Percentiles rank a stretch among this genome's conserved stretches.
Conservation (phyloP, 1,140 invertebrate species). For the Papilio polytes region DNA sequence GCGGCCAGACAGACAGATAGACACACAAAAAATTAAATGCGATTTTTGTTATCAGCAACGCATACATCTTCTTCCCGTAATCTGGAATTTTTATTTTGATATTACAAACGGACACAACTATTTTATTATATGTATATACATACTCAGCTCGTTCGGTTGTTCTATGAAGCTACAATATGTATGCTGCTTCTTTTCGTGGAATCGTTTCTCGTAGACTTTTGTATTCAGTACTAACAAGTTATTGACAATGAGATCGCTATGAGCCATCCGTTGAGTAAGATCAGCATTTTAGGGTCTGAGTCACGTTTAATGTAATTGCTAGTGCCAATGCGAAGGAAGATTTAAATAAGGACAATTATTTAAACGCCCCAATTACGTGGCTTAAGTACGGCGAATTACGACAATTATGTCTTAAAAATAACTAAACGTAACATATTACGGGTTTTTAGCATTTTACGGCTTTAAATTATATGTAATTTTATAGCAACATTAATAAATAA, state of each 20-base stretch:
- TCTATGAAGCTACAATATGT: conserved; percentile 63
- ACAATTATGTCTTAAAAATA: conserved; percentile 29
- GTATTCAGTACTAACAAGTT: conserved; percentile 66
- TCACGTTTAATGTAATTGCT: conserved; percentile 48
- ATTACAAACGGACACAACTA: no score
- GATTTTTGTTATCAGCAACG: no score
- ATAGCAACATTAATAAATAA: background rate
- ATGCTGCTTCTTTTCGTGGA: conserved; percentile 61
- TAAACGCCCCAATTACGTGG: conserved; percentile 36
- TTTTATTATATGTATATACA: no score
- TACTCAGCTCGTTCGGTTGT: conserved; percentile 52
- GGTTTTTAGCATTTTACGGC: background rate
- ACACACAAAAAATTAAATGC: no score
- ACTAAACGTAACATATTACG: conserved; percentile 13
- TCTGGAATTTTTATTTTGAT: no score
- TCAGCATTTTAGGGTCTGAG: conserved; percentile 58
- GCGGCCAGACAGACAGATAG: no score
- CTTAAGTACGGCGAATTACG: conserved; percentile 29
- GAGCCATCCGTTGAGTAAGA: conserved; percentile 68
- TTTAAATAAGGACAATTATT: conserved; percentile 46
- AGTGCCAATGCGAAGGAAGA: conserved; percentile 31
- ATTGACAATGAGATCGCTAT: conserved; percentile 70
- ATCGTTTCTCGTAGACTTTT: conserved; percentile 58
- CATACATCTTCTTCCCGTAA: no score
- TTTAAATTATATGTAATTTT: conserved; percentile 13